These are phyloP conservation scores for Fundulus diaphanus DNA, from an alignment of 2,797 vertebrate genomes.

Conservation along the genomic window DNA sequence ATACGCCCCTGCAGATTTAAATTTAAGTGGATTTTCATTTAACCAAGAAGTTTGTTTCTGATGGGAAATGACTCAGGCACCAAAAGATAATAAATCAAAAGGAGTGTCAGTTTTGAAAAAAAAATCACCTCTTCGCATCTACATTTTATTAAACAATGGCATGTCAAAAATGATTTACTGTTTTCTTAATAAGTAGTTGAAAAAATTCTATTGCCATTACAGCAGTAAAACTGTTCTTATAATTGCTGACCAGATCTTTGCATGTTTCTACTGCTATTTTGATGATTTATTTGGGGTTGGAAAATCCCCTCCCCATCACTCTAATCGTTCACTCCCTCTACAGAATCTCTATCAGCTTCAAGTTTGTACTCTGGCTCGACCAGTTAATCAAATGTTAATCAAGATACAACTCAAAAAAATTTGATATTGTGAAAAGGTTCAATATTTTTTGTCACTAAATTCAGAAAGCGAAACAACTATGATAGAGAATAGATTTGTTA, in stretches of 20 bases:
- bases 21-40: neutral
- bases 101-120: neutral
- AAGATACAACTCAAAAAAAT: too few species aligned
- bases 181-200: neutral
- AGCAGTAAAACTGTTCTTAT: neutral
- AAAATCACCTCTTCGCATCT: neutral
- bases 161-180: neutral
- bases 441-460: too few species aligned
- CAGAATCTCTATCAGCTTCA: neutral
- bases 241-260: neutral
- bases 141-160: neutral
- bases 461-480: too few species aligned
- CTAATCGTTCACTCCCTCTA: neutral
- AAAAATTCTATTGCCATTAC: neutral
- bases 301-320: neutral
- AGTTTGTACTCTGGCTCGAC: too few species aligned
- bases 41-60: neutral
- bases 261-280: neutral
- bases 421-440: too few species aligned
- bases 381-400: too few species aligned
- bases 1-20: neutral
- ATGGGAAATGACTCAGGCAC: neutral
- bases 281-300: neutral
- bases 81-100: neutral
- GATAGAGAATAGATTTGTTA: too few species aligned